phyloP scores from a whole-genome alignment of 1,140 invertebrate species.

The Drosophila sp. region DNA sequence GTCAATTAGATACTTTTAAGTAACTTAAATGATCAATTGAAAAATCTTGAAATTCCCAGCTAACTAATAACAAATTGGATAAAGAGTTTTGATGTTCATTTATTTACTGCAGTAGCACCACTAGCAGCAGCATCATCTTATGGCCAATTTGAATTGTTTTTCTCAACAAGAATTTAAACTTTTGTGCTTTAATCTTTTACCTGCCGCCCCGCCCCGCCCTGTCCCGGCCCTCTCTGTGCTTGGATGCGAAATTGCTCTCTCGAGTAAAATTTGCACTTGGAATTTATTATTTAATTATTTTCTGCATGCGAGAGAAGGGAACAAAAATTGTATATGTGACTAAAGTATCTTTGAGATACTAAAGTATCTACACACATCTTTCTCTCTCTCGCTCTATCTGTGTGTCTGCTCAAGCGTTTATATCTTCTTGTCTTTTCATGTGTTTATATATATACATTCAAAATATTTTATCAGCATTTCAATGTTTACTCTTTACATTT shows the following conservation, averaged over 20 bases:
- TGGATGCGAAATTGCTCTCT: conserved; percentile 13
- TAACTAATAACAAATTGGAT: too few relatives aligned
- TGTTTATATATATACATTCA: conserved; percentile 8
- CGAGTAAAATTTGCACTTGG: conserved; percentile 17
- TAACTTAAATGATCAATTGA: too few relatives aligned
- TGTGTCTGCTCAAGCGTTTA: background rate
- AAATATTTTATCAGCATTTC: conserved; percentile 23
- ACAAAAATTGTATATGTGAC: conserved; percentile 6
- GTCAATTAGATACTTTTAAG: too few relatives aligned
- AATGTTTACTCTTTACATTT: conserved; percentile 22
- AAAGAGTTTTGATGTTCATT: too few relatives aligned
- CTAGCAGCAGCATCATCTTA: too few relatives aligned
- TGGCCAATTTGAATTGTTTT: too few relatives aligned
- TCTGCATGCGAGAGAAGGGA: background rate
- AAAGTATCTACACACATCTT: background rate
- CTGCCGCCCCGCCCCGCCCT: background rate
- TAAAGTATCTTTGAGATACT: conserved; percentile 13
- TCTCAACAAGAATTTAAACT: background rate
- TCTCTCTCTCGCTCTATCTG: background rate
- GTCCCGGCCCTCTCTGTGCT: background rate
- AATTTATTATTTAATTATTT: conserved; percentile 25
- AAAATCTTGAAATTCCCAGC: too few relatives aligned
- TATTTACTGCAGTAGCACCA: too few relatives aligned
- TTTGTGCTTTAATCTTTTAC: conserved; percentile 13
- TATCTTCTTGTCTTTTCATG: conserved; percentile 15